Base-by-base conservation (phyloP, 2,888 invertebrate species). In the Phoronis australis region DNA sequence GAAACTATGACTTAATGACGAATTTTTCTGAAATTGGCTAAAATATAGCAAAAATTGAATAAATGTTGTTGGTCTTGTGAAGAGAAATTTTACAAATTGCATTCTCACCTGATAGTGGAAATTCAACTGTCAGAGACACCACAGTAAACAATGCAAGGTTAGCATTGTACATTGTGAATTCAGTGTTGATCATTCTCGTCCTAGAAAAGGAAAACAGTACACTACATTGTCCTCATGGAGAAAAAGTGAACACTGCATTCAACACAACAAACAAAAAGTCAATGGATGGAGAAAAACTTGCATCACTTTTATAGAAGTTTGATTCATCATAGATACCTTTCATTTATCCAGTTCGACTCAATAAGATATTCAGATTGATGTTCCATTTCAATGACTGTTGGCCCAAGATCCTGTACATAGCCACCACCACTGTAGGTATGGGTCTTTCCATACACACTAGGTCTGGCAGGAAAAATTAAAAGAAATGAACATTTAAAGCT, bases 111-210 rank as follows among this genome's bases (percentile, higher is more conserved):
- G 69, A 60, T n/a, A 65, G 55, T 15, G 68, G 66, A 46, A 71
- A 65, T 55, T 71, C 71, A 5, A 65, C 50, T 25, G 65, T 46
- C 18, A 69, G 43, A 0, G 61, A 56, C 4, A 79, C 76, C 40
- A 82, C 78, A 51, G 82, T 82, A 66, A 85, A 84, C 15, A 85
- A 73, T 69, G 87, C 84, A 20, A 83, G 75, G 65, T 87, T 86
- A 0, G 81, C 81, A 67, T 86, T 87, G 73, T 84, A 87, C 37
- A 86, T 71, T 3, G 82, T 81, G 61, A 87, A 86, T 68, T 87
- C 87, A 1, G 87, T 58, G 51, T 87, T 80, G 20, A 87, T 74
- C 0, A 82, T 82, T 55, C 87, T 75, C 0, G 87, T 85, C 0
- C 69, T 66, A 50, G 6, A 50, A 27, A n/a, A 22, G 23, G 4